Evolutionary conservation across 2,888 invertebrate genomes (phyloP).

Genomic region (Mayetiola destructor): DNA sequence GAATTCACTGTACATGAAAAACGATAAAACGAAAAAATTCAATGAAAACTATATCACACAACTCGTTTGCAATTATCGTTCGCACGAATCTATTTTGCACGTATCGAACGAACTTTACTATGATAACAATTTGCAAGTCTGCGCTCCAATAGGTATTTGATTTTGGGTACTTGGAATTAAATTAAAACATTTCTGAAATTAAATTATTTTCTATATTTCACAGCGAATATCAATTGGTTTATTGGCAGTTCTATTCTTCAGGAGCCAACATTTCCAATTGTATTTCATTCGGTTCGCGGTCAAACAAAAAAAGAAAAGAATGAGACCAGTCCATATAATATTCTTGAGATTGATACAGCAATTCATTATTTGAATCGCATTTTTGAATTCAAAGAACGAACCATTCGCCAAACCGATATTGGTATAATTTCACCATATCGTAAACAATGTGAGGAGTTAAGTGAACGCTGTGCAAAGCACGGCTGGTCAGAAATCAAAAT

Average conservation of each 20-base stretch:
- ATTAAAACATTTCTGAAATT: neutral
- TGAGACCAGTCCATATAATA: constrained; percentile 31
- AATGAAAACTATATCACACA: constrained; percentile 54
- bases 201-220: neutral
- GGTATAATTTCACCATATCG: constrained; percentile 47
- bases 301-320: neutral
- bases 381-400: neutral
- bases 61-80: constrained; percentile 59
- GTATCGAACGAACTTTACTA: constrained; percentile 63
- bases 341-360: constrained; percentile 42
- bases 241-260: neutral
- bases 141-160: constrained; percentile 15
- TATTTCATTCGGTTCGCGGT: constrained; percentile 2
- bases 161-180: neutral
- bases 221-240: neutral
- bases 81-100: constrained; percentile 48
- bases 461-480: constrained; percentile 22
- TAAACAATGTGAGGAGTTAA: constrained; percentile 31
- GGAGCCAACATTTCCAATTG: neutral
- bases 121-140: constrained; percentile 41
- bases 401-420: constrained; percentile 36
- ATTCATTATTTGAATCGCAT: constrained; percentile 40
- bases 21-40: constrained; percentile 23
- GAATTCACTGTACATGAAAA: constrained; percentile 26
- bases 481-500: constrained; percentile 40